Evolutionary conservation across 2,888 invertebrate genomes (phyloP).

Genomic region (Byasa hedistus): DNA sequence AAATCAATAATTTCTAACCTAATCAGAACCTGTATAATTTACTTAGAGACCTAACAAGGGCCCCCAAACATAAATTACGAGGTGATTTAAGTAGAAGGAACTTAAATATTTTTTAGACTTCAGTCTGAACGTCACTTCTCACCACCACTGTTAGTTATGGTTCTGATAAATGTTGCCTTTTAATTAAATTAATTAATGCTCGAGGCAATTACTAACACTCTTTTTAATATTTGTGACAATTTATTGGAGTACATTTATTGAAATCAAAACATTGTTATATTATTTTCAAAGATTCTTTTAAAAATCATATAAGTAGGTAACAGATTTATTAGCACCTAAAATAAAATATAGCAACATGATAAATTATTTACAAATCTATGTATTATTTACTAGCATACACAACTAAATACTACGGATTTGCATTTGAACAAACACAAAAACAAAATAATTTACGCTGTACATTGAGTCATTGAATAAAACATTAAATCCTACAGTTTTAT

Average conservation of each 20-base stretch:
- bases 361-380: conserved; percentile 71
- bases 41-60: conserved; percentile 58
- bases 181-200: conserved; percentile 36
- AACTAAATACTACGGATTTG: conserved; percentile 63
- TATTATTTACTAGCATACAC: conserved; percentile 61
- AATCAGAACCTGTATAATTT: conserved; percentile 81
- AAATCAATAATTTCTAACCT: conserved; percentile 68
- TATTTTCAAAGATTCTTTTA: conserved; percentile 31
- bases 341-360: conserved; percentile 68
- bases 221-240: conserved; percentile 50
- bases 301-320: conserved; percentile 46
- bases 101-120: conserved; percentile 57
- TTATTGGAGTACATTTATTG: conserved; percentile 40
- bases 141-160: conserved; percentile 64
- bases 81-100: conserved; percentile 80
- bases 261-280: conserved; percentile 40
- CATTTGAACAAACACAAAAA: conserved; percentile 65
- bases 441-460: conserved; percentile 77
- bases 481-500: conserved; percentile 49
- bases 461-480: conserved; percentile 51
- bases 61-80: conserved; percentile 77
- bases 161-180: conserved; percentile 75
- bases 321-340: conserved; percentile 71
- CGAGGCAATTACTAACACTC: conserved; percentile 36
- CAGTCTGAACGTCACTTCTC: conserved; percentile 69